Conservation (phyloP, 2,888 invertebrate species). For the Gymnoscelis rufifasciata region DNA sequence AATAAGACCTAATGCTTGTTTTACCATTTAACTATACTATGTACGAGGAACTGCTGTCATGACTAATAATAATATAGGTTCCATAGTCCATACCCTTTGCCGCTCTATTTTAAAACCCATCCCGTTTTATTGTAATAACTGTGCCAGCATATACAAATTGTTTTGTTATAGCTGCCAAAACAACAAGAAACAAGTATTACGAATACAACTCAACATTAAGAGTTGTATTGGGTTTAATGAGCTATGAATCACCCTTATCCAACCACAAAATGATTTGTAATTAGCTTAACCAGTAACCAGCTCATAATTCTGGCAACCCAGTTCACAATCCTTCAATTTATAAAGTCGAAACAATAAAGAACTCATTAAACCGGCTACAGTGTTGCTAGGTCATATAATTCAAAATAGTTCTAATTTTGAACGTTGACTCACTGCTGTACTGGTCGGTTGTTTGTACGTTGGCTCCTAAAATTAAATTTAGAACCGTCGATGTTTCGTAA, state of each 20-base stretch:
- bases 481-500: conserved; percentile 49
- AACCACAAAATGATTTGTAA: neutral
- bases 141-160: conserved; percentile 1
- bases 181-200: neutral
- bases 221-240: conserved; percentile 5
- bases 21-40: too few relatives aligned
- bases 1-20: too few relatives aligned
- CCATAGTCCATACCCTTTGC: too few relatives aligned
- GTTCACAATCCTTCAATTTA: too few relatives aligned
- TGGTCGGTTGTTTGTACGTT: conserved; percentile 46
- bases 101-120: conserved; percentile 28
- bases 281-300: neutral
- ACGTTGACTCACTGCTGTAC: conserved; percentile 48
- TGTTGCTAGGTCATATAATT: conserved; percentile 56
- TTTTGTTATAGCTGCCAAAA: neutral
- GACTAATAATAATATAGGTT: conserved; percentile 26
- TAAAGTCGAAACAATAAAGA: conserved; percentile 17
- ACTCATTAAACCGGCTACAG: conserved; percentile 26
- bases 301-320: conserved; percentile 1
- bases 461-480: conserved; percentile 60
- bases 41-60: too few relatives aligned
- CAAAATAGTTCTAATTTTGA: conserved; percentile 45
- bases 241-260: conserved; percentile 4
- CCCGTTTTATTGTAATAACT: conserved; percentile 14
- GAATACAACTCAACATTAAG: neutral